These are phyloP conservation scores for Allolobophora icterica DNA, from an alignment of 2,888 invertebrate genomes.

Conservation along the genomic window DNA sequence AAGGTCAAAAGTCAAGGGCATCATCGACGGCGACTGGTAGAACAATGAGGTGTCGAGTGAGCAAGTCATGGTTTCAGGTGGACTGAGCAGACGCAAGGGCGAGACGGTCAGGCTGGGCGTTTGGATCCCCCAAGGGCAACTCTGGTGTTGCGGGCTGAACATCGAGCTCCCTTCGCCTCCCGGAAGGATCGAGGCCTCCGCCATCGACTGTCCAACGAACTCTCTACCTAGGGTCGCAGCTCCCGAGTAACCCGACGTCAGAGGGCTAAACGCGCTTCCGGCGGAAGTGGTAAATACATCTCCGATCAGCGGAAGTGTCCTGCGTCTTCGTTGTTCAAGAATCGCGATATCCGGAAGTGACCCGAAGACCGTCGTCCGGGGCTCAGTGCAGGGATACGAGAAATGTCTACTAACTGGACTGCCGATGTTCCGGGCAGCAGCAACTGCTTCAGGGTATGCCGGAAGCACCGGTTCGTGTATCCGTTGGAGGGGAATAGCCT, in stretches of 20 bases:
- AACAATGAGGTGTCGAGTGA: background rate
- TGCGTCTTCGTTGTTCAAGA: background rate
- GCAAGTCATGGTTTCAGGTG: background rate
- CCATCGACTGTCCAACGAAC: background rate
- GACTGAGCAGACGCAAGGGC: slow-evolving; percentile 7
- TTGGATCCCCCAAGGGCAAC: background rate
- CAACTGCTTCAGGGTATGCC: background rate
- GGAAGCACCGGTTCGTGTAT: slow-evolving; percentile 6
- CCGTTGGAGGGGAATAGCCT: background rate
- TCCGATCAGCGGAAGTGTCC: background rate
- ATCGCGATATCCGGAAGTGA: background rate
- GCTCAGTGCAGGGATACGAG: background rate
- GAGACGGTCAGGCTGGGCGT: background rate
- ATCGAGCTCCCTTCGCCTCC: background rate
- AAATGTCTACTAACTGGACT: background rate
- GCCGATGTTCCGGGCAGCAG: background rate
- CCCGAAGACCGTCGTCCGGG: background rate
- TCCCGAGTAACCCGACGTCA: background rate
- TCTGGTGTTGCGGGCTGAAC: background rate
- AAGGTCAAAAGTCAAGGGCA: slow-evolving; percentile 18
- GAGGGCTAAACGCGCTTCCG: background rate
- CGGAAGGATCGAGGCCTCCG: background rate
- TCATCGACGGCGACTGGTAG: slow-evolving; percentile 1
- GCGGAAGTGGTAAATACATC: background rate
- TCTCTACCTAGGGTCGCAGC: background rate